Evolutionary conservation across 2,797 vertebrate genomes (phyloP).

Genomic region (Tiaroga cobitis): DNA sequence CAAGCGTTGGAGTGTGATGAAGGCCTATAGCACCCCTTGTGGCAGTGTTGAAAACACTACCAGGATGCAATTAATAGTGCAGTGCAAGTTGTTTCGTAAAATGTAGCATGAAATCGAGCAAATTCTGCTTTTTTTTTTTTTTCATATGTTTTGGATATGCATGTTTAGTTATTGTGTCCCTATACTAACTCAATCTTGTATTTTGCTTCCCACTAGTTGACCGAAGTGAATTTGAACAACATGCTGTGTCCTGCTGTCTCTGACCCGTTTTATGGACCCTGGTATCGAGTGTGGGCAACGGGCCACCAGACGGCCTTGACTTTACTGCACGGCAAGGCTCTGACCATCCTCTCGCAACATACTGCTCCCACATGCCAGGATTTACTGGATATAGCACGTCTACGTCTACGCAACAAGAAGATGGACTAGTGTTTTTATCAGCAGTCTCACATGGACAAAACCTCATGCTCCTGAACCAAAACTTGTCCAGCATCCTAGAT

Average conservation of each 20-base stretch:
- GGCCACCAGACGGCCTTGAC: conserved; percentile 97
- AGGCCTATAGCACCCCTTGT: neutral
- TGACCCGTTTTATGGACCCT: conserved; percentile 96
- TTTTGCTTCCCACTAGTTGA: conserved; percentile 76
- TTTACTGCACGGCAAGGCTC: conserved; percentile 92
- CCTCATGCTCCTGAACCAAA: neutral
- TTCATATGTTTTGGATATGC: neutral
- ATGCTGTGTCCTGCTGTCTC: conserved; percentile 98
- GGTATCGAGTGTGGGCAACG: conserved; percentile 96
- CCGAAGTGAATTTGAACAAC: conserved; percentile 99
- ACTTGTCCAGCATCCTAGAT: conserved; percentile 7
- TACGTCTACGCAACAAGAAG: conserved; percentile 90
- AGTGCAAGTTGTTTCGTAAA: too few species aligned
- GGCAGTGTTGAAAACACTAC: neutral
- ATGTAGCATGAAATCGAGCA: neutral
- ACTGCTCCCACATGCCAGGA: conserved; percentile 79
- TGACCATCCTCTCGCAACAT: conserved; percentile 86
- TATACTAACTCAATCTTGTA: neutral
- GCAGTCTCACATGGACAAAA: neutral
- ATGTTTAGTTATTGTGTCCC: neutral
- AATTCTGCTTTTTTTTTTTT: neutral
- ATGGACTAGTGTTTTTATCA: conserved; percentile 79
- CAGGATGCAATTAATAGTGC: too few species aligned
- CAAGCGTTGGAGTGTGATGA: neutral
- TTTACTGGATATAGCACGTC: conserved; percentile 81